Evolutionary conservation across 1,140 invertebrate species (phyloP), one percentile per base, ranked within the genome.

Genomic region (Aphelinus certus): DNA sequence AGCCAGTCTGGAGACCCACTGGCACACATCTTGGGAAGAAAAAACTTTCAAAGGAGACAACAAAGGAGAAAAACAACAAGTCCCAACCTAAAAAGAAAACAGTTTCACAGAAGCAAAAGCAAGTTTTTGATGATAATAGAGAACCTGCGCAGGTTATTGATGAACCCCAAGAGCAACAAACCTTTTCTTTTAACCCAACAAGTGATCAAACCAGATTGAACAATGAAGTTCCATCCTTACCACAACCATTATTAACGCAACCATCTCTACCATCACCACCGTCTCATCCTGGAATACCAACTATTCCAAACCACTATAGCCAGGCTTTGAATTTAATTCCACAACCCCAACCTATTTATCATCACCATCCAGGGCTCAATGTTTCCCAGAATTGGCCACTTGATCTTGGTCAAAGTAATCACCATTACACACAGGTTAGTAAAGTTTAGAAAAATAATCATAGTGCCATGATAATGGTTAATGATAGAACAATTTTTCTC

Each of bases 1-100:
- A 88, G 62, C 81, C 87, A 46, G 86, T 88, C 5, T 88, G 87
- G 87, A 81, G 87, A 45, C 83, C 86, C 3, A 88, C 87, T 1
- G 87, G 87, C 48, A 88, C 87, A 0, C 85, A 87, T 48, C 79
- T 87, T 46, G 86, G 86, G 57, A 88, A 83, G 72, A 87, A 82
- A 71, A 88, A 84, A 58, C 75, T 60, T 57, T 47, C 64, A 66
- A 86, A 82, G 73, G 73, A 79, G n/a, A 51, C 56, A 5, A 70
- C 26, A n/a, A 83, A 77, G 7, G 53, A 60, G 1, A 82, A 82
- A 56, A 81, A 66, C 53, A 77, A 48, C 48, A 42, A 3, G 7
- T 51, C 47, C 9, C 4, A 26, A 60, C 7, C 72, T 6, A 84
- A 82, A 61, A 84, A 83, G 55, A 84, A 81, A 58, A 71, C 55